These are phyloP conservation scores for Atethmia centrago DNA, from an alignment of 2,888 invertebrate genomes.

Conservation along the genomic window DNA sequence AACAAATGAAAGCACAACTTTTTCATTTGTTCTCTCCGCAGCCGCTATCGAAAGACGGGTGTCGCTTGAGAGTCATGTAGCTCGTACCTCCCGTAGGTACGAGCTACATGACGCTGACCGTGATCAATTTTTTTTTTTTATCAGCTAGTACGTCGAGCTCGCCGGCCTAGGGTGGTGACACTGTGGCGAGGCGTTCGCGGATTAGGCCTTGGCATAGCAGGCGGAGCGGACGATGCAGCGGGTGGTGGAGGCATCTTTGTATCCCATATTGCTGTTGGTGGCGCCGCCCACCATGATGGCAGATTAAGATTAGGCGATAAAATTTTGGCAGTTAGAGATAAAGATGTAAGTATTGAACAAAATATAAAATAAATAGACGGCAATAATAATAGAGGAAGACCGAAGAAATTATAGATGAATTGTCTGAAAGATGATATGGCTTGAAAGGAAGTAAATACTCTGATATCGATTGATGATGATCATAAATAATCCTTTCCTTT, in stretches of 20 bases:
- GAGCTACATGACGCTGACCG: too few relatives aligned
- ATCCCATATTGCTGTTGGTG: constrained; percentile 88
- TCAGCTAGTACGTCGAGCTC: constrained; percentile 86
- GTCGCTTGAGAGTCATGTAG: too few relatives aligned
- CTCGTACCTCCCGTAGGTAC: too few relatives aligned
- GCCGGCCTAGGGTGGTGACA: constrained; percentile 85
- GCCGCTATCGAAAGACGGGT: too few relatives aligned
- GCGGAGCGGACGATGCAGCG: constrained; percentile 87
- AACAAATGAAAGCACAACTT: too few relatives aligned
- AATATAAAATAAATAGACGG: fast-evolving
- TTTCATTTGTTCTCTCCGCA: too few relatives aligned
- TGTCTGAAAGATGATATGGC: not conserved
- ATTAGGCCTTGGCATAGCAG: constrained; percentile 87
- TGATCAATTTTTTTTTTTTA: not conserved
- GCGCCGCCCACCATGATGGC: constrained; percentile 87
- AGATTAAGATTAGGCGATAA: constrained; percentile 88
- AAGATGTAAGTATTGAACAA: constrained; percentile 80
- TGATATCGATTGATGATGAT: not conserved
- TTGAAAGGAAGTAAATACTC: not conserved
- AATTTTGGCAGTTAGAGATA: constrained; percentile 88
- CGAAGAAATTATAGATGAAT: not conserved
- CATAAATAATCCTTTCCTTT: not conserved
- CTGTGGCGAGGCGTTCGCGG: constrained; percentile 87
- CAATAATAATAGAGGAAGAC: not conserved
- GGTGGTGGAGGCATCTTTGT: constrained; percentile 88